Base-by-base conservation (phyloP, 2,888 invertebrate genomes). In the Omphaloscelis lunosa region DNA sequence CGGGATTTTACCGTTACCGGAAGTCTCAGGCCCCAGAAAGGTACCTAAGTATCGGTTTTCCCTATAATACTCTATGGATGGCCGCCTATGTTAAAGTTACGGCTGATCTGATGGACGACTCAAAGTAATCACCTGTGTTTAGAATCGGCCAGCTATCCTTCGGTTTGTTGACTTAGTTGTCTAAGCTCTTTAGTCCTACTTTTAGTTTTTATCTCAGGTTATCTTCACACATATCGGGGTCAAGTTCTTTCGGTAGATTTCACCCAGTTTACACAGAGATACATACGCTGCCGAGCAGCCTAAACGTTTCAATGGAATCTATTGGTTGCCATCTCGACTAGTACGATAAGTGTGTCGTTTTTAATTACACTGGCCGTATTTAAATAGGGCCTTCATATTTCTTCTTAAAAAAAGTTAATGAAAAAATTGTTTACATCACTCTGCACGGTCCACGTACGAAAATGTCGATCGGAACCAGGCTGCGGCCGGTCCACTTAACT, bases 401-500 rank as follows among this genome's bases (percentile, higher is more conserved):
- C 11, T 29, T 48, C 41, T 45, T 15, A 62, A 58, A 77, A 78
- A 76, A 62, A 82, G 66, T 67, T 67, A 51, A 62, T 75, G 39
- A 23, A 56, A 48, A 56, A 77, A 62, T 79, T 67, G 62, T 61
- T 62, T 58, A 62, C 48, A 41, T 77, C 58, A 72, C 9, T 56
- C 20, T 23, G 45, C 45, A 48, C 51, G 56, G 74, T 79, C 71
- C 75, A 75, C 73, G 48, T 71, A 72, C 85, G 53, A 71, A 84
- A 80, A 74, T 72, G 89, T 79, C 63, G 41, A 88, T 77, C 48
- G 81, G 66, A 87, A 88, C 79, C 89, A 81, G 89, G 89, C 51
- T 88, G 69, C 51, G 74, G 72, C 66, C 65, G 78, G 59, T 69
- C 79, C 66, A 76, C 82, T 68, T 86, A 62, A 87, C 87, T 87